Evolutionary conservation across 2,797 vertebrate genomes (phyloP), one percentile per base, ranked within the genome.

Genomic region (Catostomus latipinnis): DNA sequence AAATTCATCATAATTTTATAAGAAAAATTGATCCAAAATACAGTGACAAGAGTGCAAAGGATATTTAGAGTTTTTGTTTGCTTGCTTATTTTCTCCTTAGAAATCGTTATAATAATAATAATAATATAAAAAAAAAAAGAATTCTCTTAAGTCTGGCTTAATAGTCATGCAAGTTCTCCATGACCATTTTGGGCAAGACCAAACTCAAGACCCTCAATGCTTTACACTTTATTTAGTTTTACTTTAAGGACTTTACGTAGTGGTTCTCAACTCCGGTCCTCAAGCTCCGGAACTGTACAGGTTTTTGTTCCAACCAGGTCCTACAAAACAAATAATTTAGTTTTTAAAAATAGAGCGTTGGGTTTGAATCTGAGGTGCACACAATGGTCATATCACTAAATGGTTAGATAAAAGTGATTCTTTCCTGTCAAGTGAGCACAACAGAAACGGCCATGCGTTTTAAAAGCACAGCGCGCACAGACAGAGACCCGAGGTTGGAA

Each of bases 251-350:
- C 93, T 93, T 92, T 93, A 92, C 91, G 93, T 91, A 93, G 94
- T 94, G 94, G 93, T 93, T 94, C 94, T 95, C 94, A 94, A 95
- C 94, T 95, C 92, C 94, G 93, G 93, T 95, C 94, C 93, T 95
- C 94, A 94, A 94, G 93, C 92, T 94, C 93, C 91, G 93, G 92
- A 92, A 94, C 93, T 93, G 93, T 94, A 95, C 94, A 94, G 94
- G 93, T 95, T 95, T 95, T 95, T 95, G 94, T 95, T 95, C 93
- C 93, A 94, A 95, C 94, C 93, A 95, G 94, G 94, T 95, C 94
- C 93, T 95, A 95, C 92, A 94, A 95, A 95, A 95, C 93, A 95
- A 94, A 95, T 95, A 91, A 93, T 95, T 94, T 89, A 91, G 88
- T 91, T 94, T 94, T 93, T 92, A 92, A 92, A 87, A 93, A 93